Evolutionary conservation across 2,113 vertebrate species (phyloP).

Genomic region (Syrmaticus mikado): DNA sequence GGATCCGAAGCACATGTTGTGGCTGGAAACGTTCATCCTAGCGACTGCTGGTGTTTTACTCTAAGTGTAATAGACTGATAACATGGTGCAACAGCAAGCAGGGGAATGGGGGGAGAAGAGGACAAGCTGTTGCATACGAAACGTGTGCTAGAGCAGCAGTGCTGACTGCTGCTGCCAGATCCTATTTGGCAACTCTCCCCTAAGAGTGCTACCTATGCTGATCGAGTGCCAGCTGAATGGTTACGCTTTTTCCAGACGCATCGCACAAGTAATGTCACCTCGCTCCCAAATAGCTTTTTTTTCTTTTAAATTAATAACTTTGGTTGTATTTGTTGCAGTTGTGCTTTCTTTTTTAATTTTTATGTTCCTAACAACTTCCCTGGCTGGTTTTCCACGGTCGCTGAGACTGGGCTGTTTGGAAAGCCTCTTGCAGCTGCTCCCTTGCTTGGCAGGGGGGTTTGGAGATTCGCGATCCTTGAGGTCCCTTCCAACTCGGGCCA

Average conservation of each 20-base stretch:
- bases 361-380: background rate
- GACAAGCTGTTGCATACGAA: background rate
- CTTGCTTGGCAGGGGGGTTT: background rate
- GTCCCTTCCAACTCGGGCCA: too few relatives aligned
- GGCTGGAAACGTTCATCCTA: background rate
- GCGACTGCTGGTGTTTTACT: background rate
- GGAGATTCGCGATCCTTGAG: too few relatives aligned
- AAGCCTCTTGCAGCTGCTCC: background rate
- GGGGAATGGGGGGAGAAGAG: background rate
- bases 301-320: background rate
- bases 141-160: background rate
- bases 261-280: background rate
- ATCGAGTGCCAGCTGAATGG: background rate
- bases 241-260: background rate
- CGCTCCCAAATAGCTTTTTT: background rate
- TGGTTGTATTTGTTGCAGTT: background rate
- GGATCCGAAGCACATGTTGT: background rate
- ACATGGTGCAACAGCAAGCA: background rate
- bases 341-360: background rate
- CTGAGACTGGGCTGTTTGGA: background rate
- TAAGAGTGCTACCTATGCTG: background rate
- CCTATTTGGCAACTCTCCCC: background rate
- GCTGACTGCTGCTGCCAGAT: background rate
- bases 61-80: too few relatives aligned
- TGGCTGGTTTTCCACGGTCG: background rate